Percentiles rank a stretch among this genome's conserved stretches.
phyloP scores from a whole-genome alignment of 2,113 vertebrate species.

The Centropus bengalensis region DNA sequence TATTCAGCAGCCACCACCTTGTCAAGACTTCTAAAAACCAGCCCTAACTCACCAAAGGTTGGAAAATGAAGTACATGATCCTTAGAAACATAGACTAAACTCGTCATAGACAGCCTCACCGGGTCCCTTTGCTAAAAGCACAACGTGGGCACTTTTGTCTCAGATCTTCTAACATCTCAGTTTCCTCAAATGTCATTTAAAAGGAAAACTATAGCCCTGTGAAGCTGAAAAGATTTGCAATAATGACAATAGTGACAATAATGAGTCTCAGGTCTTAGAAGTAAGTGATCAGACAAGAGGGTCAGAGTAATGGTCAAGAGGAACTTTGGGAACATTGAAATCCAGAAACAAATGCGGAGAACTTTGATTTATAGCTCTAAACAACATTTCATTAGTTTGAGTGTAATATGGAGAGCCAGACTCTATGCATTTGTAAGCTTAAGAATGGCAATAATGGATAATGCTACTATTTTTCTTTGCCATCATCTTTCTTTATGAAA shows the following conservation, averaged over 20 bases:
- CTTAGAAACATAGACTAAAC: not conserved
- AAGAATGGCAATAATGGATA: not conserved
- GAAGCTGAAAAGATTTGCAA: not conserved
- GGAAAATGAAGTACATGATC: not conserved
- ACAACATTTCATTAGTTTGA: not conserved
- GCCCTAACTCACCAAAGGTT: not conserved
- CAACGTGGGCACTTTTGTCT: not conserved
- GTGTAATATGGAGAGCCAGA: not conserved
- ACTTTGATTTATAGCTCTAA: not conserved
- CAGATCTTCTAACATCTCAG: not conserved
- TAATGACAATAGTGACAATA: not conserved
- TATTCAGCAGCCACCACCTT: not conserved
- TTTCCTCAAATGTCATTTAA: not conserved
- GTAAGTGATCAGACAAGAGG: not conserved
- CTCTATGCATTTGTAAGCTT: not conserved
- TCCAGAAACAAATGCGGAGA: accelerated
- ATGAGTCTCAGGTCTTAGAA: not conserved
- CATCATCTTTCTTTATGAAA: not conserved
- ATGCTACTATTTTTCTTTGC: not conserved
- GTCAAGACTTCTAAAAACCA: not conserved
- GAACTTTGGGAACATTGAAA: not conserved
- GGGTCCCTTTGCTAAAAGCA: not conserved
- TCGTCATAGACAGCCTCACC: not conserved
- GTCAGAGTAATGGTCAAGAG: not conserved
- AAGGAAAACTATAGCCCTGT: not conserved